Percentiles rank a stretch among this genome's conserved stretches.
Conservation (phyloP, 2,888 invertebrate species). For the Pelosia muscerda region DNA sequence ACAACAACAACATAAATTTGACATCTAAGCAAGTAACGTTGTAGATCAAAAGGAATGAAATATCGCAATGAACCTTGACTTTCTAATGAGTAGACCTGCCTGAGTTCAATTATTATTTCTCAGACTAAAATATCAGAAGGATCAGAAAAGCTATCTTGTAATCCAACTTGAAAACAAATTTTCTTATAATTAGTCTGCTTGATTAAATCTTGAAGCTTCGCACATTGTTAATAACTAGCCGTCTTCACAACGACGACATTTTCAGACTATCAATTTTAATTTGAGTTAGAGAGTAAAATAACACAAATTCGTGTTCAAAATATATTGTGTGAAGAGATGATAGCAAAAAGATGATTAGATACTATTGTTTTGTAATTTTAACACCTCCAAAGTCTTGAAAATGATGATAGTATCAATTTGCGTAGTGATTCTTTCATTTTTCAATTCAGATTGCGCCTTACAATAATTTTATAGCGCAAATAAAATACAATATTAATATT, state of each 20-base stretch:
- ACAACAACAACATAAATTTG: too few relatives aligned
- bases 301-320: slow-evolving; percentile 7
- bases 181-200: not conserved
- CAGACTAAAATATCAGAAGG: not conserved
- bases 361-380: too few relatives aligned
- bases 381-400: too few relatives aligned
- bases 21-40: too few relatives aligned
- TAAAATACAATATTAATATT: too few relatives aligned
- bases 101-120: slow-evolving; percentile 3
- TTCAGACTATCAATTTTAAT: not conserved
- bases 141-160: not conserved
- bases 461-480: too few relatives aligned
- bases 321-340: slow-evolving; percentile 20
- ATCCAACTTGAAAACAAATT: not conserved
- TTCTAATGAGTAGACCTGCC: not conserved
- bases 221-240: not conserved
- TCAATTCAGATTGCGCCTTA: too few relatives aligned
- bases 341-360: slow-evolving; percentile 45
- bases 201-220: not conserved
- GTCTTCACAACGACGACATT: not conserved
- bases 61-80: not conserved
- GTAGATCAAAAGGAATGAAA: not conserved
- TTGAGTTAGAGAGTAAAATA: too few relatives aligned
- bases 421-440: too few relatives aligned
- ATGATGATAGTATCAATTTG: too few relatives aligned